phyloP scores from a whole-genome alignment of 2,888 invertebrate genomes.

The Caenorhabditis drosophilae region DNA sequence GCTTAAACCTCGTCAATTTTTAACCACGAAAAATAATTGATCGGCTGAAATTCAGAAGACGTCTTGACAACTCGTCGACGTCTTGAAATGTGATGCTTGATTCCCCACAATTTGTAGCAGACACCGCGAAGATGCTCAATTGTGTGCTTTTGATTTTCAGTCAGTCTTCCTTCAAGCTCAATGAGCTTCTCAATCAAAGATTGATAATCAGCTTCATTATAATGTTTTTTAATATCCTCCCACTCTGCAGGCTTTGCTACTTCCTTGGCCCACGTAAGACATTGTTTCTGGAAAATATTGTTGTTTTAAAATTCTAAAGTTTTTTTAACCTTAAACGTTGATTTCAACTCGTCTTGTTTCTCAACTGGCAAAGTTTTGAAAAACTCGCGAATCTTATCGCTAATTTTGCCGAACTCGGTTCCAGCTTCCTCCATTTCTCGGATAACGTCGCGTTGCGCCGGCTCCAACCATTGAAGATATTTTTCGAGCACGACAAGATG shows the following conservation, averaged over 20 bases:
- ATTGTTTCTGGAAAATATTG: slow-evolving; percentile 22
- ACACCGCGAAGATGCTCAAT: slow-evolving; percentile 46
- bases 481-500: slow-evolving; percentile 42
- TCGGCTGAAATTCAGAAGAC: no score
- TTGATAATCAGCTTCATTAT: slow-evolving; percentile 17
- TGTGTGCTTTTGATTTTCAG: slow-evolving; percentile 45
- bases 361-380: slow-evolving; percentile 29
- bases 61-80: slow-evolving; percentile 9
- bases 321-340: slow-evolving; percentile 29
- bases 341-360: slow-evolving; percentile 32
- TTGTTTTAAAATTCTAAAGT: neutral
- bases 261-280: slow-evolving; percentile 43
- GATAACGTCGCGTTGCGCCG: slow-evolving; percentile 27
- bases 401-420: slow-evolving; percentile 25
- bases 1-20: no score
- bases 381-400: slow-evolving; percentile 44
- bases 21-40: no score
- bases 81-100: slow-evolving; percentile 31
- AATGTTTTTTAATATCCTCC: slow-evolving; percentile 35
- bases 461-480: slow-evolving; percentile 44
- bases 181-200: slow-evolving; percentile 20
- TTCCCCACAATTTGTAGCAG: slow-evolving; percentile 42
- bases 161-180: slow-evolving; percentile 30
- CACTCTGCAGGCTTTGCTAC: slow-evolving; percentile 39
- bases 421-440: slow-evolving; percentile 22